phyloP scores from a whole-genome alignment of 2,797 vertebrate species.

The Cuculus canorus region DNA sequence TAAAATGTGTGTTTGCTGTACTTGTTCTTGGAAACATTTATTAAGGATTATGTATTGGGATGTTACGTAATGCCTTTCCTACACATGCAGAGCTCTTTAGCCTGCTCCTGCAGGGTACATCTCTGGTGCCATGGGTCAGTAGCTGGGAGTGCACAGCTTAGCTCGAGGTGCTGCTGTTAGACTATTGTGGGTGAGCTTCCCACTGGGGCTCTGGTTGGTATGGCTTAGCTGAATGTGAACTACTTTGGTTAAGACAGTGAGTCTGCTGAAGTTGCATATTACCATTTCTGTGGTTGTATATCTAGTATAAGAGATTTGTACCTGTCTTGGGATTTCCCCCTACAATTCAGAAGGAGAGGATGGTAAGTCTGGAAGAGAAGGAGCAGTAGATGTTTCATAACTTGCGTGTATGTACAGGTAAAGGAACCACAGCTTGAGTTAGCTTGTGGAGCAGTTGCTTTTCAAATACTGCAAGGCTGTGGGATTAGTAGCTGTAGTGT shows the following conservation, averaged over 20 bases:
- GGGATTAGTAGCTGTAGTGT: neutral
- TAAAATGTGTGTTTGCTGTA: neutral
- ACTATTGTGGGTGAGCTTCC: neutral
- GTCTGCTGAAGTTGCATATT: neutral
- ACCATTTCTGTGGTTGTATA: neutral
- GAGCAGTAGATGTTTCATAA: neutral
- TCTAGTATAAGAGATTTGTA: neutral
- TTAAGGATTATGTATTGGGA: fast-evolving
- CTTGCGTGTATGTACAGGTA: neutral
- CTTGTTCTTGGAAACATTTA: neutral
- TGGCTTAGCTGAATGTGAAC: neutral
- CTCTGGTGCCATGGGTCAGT: neutral
- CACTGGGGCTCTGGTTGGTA: neutral
- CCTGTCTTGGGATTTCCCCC: neutral
- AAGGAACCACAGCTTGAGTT: neutral
- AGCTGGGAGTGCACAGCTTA: neutral
- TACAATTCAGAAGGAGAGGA: neutral
- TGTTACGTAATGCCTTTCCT: neutral
- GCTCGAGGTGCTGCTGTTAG: neutral
- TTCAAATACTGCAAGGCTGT: neutral
- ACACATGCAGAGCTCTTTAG: fast-evolving
- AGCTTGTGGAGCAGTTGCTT: neutral
- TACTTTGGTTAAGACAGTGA: neutral
- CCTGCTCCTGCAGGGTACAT: fast-evolving
- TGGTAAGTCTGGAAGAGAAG: neutral